Conservation (phyloP, 2,888 invertebrate species). For the Protonemura montana region DNA sequence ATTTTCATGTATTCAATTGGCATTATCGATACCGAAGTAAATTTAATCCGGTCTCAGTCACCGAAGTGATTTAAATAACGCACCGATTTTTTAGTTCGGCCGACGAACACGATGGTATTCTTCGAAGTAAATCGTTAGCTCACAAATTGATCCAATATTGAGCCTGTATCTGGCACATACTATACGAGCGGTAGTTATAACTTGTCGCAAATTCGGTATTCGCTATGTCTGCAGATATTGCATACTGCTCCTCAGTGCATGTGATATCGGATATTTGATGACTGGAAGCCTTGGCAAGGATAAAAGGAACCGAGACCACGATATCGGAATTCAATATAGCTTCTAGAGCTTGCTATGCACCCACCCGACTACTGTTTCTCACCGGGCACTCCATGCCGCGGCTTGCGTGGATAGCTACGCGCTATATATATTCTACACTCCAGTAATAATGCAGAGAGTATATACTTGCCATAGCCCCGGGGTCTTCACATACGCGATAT, state of each 20-base stretch:
- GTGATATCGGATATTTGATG: slow-evolving; percentile 32
- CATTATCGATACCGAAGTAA: background rate
- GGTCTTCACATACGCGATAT: background rate
- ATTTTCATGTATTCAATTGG: no score
- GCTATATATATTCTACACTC: background rate
- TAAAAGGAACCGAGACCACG: background rate
- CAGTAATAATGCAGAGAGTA: background rate
- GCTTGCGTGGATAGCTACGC: background rate
- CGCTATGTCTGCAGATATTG: background rate
- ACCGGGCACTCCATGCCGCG: background rate
- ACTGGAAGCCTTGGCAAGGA: background rate
- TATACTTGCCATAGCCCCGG: background rate
- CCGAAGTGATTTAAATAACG: background rate
- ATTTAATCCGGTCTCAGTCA: background rate
- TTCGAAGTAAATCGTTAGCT: background rate
- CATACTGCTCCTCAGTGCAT: background rate
- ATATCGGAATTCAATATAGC: slow-evolving; percentile 19
- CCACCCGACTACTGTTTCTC: slow-evolving; percentile 15
- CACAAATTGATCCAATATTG: background rate
- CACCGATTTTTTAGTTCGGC: no score
- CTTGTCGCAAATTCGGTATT: background rate
- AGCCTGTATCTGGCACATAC: background rate
- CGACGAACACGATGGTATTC: no score
- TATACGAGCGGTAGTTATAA: background rate
- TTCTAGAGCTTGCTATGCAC: slow-evolving; percentile 21